Base-by-base conservation (phyloP, 2,113 vertebrate genomes). In the Zeus faber region DNA sequence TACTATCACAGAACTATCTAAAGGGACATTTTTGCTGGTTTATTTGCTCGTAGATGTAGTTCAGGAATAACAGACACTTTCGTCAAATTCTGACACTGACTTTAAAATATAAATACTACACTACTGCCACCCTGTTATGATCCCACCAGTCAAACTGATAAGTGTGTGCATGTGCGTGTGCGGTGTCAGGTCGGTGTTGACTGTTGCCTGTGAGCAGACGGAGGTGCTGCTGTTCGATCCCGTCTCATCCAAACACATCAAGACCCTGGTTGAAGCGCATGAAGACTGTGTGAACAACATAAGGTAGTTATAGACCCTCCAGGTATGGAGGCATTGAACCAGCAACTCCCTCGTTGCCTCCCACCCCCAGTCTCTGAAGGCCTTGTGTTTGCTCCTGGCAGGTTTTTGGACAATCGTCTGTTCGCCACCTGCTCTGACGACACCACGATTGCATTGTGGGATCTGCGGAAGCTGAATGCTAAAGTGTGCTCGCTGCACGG, bases 211-310 rank as follows among this genome's bases (percentile, higher is more conserved):
- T 68, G 97, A 99, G 70, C 95, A 98, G 81, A 98, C 95, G 2
- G 95, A 99, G 81, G 95, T 99, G 25, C 91, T 99, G 26, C 91
- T 99, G 74, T 98, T 99, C 72, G 96, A 99, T 65, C 97, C 97
- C 0, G 89, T 98, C 72, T 98, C 96, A 51, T 99, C 95, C 76
- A 92, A 89, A 86, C 97, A 98, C 85, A 98, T 99, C 78, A 95
- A 95, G 87, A 99, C 97, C 16, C 88, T 99, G 61, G 94, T 95
- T 7, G 95, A 98, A 75, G 97, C 96, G 50, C 97, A 99, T 1
- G 96, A 98, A 69, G 95, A 99, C 79, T 99, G 97, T 64, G 96
- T 99, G 54, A 99, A 99, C 87, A 99, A 99, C 82, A 99, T 99
- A 82, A 93, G 96, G 96, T 98, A 13, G 13, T 13, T 33, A 33